Percentiles rank a stretch among this genome's conserved stretches.
These are phyloP conservation scores for Liolophura sinensis DNA, from an alignment of 1,140 invertebrate species.

Conservation along the genomic window DNA sequence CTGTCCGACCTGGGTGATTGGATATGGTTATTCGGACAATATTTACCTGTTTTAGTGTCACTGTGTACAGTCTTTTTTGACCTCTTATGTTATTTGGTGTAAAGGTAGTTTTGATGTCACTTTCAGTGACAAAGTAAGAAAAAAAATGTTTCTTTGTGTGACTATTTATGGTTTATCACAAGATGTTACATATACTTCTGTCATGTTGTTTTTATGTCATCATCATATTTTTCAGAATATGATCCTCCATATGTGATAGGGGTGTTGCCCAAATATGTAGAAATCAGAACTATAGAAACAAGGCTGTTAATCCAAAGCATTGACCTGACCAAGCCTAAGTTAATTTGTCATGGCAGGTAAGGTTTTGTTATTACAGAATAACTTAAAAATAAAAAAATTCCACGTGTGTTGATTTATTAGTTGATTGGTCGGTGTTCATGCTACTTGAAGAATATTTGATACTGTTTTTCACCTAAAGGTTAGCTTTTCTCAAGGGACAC, in stretches of 20 bases:
- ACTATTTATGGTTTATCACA: background rate
- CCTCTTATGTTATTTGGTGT: background rate
- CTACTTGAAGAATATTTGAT: too few relatives aligned
- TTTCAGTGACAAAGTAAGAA: background rate
- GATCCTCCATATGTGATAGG: slow-evolving; percentile 90
- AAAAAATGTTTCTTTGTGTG: background rate
- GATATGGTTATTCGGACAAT: too few relatives aligned
- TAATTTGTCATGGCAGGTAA: slow-evolving; percentile 52
- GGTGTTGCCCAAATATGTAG: slow-evolving; percentile 76
- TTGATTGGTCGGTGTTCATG: too few relatives aligned
- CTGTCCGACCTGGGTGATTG: too few relatives aligned
- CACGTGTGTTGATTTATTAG: too few relatives aligned
- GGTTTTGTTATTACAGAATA: slow-evolving; percentile 1
- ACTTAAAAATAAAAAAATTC: too few relatives aligned
- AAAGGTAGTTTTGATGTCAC: background rate
- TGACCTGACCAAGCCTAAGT: slow-evolving; percentile 68
- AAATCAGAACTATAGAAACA: slow-evolving; percentile 78
- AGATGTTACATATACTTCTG: background rate
- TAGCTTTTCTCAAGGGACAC: too few relatives aligned
- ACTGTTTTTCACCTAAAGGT: too few relatives aligned
- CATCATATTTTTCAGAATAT: slow-evolving; percentile 70
- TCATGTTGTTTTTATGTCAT: slow-evolving; percentile 11
- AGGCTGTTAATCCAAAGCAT: slow-evolving; percentile 76
- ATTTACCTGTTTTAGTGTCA: too few relatives aligned
- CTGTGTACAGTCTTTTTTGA: too few relatives aligned